Base-by-base conservation (phyloP, 2,113 vertebrate species). In the Panthera tigris region DNA sequence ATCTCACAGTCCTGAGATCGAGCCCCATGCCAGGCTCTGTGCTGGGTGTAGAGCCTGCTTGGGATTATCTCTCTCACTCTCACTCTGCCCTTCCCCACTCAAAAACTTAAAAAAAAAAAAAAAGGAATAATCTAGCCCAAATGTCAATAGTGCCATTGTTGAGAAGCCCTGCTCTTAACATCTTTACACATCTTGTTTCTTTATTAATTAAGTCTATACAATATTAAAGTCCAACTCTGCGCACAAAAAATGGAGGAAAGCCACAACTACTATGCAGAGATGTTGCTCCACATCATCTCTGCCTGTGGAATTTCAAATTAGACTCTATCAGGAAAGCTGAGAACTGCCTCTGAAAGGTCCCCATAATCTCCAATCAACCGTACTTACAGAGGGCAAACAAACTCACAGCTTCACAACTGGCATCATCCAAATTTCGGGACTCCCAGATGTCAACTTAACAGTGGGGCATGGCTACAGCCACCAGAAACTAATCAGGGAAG, bases 401-500 rank as follows among this genome's bases (percentile, higher is more conserved):
- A 10, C 33, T 76, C 19, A 69, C 4, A 31, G 25, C 80, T 80
- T 74, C 63, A 89, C 52, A 41, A 52, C 27, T 87, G 63, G 33
- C 21, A 91, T 73, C 63, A 41, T 55, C 33, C 68, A 90, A 83
- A 82, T 52, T 55, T 71, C 1, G 1, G 63, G 80, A 73, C 78
- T 74, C 52, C 55, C 41, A 78, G 57, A 68, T 27, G 25, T 89
- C 41, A 69, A 3, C 71, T 36, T 86, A 73, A 80, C 3, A 31
- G 7, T 79, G 55, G 84, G 69, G 39, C 76, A 88, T 63, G 94
- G 69, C 71, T 91, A 50, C n/a, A 65, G 39, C 55, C 84, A 93
- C 31, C 31, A 97, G 92, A 89, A 98, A 88, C 57, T 23, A 76
- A 79, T 57, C 90, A 86, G 45, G 36, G 87, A 96, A 95, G 55